Evolutionary conservation across 2,888 invertebrate species (phyloP).

Genomic region (Crepidodera aurea): DNA sequence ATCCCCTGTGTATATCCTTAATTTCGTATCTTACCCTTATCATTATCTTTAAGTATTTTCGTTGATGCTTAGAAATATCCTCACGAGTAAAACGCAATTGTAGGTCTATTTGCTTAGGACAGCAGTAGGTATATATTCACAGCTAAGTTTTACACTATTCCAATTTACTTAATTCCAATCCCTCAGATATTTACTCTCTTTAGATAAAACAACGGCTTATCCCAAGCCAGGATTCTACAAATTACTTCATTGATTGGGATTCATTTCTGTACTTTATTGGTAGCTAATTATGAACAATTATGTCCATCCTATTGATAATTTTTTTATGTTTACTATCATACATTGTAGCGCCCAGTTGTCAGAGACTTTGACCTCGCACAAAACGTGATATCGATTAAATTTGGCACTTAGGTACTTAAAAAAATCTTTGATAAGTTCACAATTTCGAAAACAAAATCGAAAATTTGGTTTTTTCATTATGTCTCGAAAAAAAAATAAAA

Average conservation of each 20-base stretch:
- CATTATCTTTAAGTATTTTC: conserved; percentile 16
- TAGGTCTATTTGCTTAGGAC: conserved; percentile 36
- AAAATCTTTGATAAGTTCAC: no score
- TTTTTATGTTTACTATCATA: no score
- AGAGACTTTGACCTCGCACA: no score
- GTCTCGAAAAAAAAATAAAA: no score
- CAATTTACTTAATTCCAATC: conserved; percentile 32
- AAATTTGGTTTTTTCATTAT: no score
- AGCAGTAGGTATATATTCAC: conserved; percentile 28
- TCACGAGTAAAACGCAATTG: conserved; percentile 28
- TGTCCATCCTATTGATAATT: no score
- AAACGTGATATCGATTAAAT: no score
- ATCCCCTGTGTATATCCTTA: neutral
- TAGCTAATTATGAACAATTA: no score
- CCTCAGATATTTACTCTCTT: conserved; percentile 27
- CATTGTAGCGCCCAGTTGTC: no score
- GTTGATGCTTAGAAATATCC: conserved; percentile 21
- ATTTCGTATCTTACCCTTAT: neutral
- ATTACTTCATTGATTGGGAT: conserved; percentile 10
- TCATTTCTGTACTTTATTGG: no score
- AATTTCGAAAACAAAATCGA: no score
- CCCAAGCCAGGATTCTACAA: conserved; percentile 16
- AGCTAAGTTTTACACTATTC: conserved; percentile 29
- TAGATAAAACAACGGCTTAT: conserved; percentile 21
- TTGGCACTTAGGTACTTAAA: no score